phyloP scores from a whole-genome alignment of 2,113 vertebrate species.

The Dryoscopus gambensis region DNA sequence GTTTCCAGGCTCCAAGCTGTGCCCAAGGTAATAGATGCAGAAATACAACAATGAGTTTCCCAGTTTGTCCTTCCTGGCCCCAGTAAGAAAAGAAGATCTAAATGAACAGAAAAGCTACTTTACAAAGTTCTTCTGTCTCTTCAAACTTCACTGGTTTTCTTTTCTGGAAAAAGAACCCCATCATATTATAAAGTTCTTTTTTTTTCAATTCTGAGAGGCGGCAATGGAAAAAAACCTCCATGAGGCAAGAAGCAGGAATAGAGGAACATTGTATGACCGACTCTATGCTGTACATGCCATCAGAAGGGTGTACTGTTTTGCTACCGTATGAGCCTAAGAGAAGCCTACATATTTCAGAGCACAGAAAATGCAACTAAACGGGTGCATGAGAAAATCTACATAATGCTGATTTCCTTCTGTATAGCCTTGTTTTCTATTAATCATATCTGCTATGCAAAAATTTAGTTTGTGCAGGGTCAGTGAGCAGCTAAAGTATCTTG shows the following conservation, averaged over 20 bases:
- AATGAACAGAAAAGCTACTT: not conserved
- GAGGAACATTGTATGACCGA: not conserved
- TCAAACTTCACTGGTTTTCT: not conserved
- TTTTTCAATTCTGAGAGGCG: not conserved
- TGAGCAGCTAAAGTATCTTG: not conserved
- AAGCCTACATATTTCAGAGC: not conserved
- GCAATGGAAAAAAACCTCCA: not conserved
- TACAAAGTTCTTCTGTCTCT: not conserved
- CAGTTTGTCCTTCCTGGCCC: not conserved
- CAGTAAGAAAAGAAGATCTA: not conserved
- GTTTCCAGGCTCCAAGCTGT: not conserved
- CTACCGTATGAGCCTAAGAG: not conserved
- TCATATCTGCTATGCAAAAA: not conserved
- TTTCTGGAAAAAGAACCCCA: not conserved
- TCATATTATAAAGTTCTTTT: not conserved
- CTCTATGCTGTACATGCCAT: rapidly evolving
- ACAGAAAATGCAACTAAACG: not conserved
- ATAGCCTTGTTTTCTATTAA: not conserved
- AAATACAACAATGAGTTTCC: not conserved
- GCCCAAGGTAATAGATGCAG: not conserved
- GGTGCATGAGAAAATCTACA: not conserved
- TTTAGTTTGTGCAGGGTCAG: not conserved
- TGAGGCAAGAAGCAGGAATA: not conserved
- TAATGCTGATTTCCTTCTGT: not conserved
- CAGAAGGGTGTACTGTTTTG: not conserved